Conservation (phyloP, 2,113 vertebrate genomes). For the Anhinga anhinga region DNA sequence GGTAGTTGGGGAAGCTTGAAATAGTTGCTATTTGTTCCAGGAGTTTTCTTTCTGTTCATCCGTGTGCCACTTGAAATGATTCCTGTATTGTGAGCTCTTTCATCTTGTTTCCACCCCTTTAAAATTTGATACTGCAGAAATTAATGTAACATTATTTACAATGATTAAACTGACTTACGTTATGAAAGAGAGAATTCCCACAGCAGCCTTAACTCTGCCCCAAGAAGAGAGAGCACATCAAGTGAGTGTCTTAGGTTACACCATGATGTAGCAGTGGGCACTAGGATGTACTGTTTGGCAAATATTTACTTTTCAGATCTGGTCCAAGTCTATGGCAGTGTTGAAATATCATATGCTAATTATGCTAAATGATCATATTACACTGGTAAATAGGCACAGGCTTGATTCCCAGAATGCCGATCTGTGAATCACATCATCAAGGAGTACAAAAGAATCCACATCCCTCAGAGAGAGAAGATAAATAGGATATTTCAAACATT, state of each 20-base stretch:
- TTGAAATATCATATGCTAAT: background rate
- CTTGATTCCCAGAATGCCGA: background rate
- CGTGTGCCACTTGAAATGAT: background rate
- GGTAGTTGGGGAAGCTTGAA: background rate
- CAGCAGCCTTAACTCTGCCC: background rate
- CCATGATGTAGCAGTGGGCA: background rate
- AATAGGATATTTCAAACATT: background rate
- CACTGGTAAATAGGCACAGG: background rate
- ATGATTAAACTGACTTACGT: background rate
- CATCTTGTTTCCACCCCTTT: background rate
- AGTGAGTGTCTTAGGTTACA: conserved; percentile 8
- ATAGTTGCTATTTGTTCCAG: background rate
- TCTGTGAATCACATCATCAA: conserved; percentile 1
- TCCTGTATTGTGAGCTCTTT: background rate
- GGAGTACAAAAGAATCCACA: background rate
- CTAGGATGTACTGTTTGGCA: background rate
- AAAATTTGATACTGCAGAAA: conserved; percentile 14
- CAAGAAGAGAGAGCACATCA: background rate
- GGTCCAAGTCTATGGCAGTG: background rate
- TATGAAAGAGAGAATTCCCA: conserved; percentile 48
- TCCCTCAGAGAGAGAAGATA: background rate
- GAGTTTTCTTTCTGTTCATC: background rate
- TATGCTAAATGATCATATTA: conserved; percentile 1
- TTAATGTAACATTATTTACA: background rate
- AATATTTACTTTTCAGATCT: conserved; percentile 24